A percentile compares a stretch with the other conserved stretches of the same genome.
Evolutionary conservation across 2,113 vertebrate genomes (phyloP).

Genomic region (Mesembrinibis cayennensis): DNA sequence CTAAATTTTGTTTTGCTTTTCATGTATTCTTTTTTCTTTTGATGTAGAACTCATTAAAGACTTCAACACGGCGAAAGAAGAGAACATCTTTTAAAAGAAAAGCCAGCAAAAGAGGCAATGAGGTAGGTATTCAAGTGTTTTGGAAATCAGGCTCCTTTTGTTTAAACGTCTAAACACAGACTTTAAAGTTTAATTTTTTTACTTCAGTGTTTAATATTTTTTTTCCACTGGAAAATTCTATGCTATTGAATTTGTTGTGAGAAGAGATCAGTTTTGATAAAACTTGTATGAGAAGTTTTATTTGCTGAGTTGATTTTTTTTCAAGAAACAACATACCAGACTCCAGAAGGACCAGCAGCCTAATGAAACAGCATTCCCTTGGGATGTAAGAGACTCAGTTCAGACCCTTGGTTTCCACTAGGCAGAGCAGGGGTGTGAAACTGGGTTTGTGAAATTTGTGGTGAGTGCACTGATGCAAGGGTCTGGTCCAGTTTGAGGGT

Average conservation of each 20-base stretch:
- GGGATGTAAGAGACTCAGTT: not conserved
- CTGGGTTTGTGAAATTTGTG: not conserved
- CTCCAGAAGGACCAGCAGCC: not conserved
- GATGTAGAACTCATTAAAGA: constrained; percentile 83
- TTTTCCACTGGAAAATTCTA: not conserved
- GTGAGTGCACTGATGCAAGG: not conserved
- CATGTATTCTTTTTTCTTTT: constrained; percentile 50
- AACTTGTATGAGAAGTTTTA: not conserved
- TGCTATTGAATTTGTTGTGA: not conserved
- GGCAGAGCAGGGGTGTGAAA: not conserved
- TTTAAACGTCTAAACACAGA: not conserved
- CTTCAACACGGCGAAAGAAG: constrained; percentile 94
- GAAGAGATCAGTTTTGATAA: not conserved
- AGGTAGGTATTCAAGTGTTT: constrained; percentile 79
- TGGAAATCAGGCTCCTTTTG: not conserved
- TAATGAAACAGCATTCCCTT: not conserved
- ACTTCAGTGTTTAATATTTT: not conserved
- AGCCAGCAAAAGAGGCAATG: constrained; percentile 93
- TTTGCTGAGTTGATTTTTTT: not conserved
- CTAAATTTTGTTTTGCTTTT: constrained; percentile 58
- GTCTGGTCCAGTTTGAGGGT: not conserved
- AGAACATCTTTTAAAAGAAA: constrained; percentile 97
- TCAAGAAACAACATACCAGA: not conserved
- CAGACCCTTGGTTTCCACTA: not conserved
- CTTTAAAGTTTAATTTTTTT: not conserved